Evolutionary conservation across 2,888 invertebrate genomes (phyloP).

Genomic region (Meteorus colon): DNA sequence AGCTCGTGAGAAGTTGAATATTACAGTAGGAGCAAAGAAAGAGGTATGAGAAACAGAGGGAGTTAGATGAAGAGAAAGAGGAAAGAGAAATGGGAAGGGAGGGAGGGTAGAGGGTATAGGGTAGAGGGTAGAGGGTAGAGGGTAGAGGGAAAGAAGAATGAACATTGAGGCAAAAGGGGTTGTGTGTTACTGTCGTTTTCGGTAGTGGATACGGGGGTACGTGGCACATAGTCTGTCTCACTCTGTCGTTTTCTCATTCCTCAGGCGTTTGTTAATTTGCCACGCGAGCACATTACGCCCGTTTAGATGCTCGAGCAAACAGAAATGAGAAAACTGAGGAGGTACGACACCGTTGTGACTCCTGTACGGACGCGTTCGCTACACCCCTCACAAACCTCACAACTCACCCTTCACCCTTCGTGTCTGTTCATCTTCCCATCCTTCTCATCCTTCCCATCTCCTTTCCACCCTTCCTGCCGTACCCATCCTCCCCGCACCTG

Average conservation of each 20-base stretch:
- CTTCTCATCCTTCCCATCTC: neutral
- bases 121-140: neutral
- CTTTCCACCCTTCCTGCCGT: conserved; percentile 25
- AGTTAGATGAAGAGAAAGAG: conserved; percentile 10
- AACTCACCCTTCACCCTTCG: conserved; percentile 13
- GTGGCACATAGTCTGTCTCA: conserved; percentile 47
- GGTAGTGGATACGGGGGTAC: conserved; percentile 33
- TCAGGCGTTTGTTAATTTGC: conserved; percentile 62
- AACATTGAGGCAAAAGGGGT: conserved; percentile 15
- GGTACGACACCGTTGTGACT: conserved; percentile 49
- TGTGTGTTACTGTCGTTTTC: conserved; percentile 45
- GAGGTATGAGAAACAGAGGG: conserved; percentile 19
- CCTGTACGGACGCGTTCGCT: conserved; percentile 25
- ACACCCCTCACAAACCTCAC: conserved; percentile 9
- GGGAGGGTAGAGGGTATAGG: conserved; percentile 17
- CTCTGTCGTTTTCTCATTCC: conserved; percentile 51
- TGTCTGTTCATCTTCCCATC: conserved; percentile 25
- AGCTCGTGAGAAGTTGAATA: conserved; percentile 5
- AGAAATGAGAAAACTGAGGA: conserved; percentile 58
- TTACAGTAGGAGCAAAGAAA: conserved; percentile 8
- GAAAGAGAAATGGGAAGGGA: too few relatives aligned
- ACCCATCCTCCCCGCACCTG: conserved; percentile 5
- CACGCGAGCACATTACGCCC: conserved; percentile 59
- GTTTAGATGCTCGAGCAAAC: conserved; percentile 53
- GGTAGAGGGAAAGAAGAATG: conserved; percentile 18